Conservation (phyloP, 1,140 invertebrate species). For the Pissodes strobi region DNA sequence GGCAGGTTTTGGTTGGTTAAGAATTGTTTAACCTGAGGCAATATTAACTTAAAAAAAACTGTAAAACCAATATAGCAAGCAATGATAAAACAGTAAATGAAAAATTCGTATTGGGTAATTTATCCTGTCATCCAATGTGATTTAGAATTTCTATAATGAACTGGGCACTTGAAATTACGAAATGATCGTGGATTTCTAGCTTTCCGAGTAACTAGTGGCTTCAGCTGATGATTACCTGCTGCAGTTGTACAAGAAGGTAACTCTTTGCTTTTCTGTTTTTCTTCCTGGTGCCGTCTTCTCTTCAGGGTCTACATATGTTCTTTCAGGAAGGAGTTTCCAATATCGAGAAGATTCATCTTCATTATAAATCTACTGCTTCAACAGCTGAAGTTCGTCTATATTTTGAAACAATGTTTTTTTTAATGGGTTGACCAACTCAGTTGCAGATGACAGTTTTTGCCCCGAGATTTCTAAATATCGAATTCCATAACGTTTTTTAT, state of each 20-base stretch:
- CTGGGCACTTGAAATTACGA: constrained; percentile 12
- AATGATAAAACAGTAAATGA: no score
- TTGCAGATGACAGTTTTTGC: background rate
- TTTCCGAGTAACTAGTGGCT: constrained; percentile 4
- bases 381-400: background rate
- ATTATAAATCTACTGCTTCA: background rate
- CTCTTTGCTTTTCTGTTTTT: no score
- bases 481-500: no score
- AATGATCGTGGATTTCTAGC: constrained; percentile 7
- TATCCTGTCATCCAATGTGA: constrained; percentile 8
- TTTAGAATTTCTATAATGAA: constrained; percentile 27
- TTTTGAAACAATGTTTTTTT: no score
- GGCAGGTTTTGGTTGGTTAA: no score
- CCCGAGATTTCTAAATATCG: no score
- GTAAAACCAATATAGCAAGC: no score
- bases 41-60: no score
- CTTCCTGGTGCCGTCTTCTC: background rate
- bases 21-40: no score
- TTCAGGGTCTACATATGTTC: background rate
- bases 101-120: no score
- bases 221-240: background rate
- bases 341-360: no score
- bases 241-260: background rate
- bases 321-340: constrained; percentile 2
- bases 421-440: no score